Base-by-base conservation (phyloP, 2,797 vertebrate species). In the Trachurus trachurus region DNA sequence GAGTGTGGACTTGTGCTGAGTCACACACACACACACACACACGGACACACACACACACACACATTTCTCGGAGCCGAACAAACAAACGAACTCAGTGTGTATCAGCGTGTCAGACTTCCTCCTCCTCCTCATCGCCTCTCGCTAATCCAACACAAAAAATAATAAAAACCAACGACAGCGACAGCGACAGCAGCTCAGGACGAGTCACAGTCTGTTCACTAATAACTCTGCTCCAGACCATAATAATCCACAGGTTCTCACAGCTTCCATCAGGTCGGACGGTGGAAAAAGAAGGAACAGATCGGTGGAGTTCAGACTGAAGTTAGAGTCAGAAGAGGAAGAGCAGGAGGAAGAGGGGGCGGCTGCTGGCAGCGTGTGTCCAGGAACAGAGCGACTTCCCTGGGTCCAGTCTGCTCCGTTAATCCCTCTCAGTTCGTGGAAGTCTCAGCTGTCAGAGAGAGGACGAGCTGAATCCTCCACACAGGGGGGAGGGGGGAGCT, bases 381-480 rank as follows among this genome's bases (percentile, higher is more conserved):
- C 75, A 49, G 74, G 31, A 80, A 56, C 15, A 73, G 74, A 63
- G 71, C 0, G 17, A 70, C 40, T 2, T 82, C 44, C 59, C 86
- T 47, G 81, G 80, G 75, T 44, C 49, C 69, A 66, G 61, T 0
- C 66, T 4, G 68, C 40, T 0, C 31, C 1, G 53, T 19, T 83
- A 80, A 84, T 88, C 83, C 75, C 69, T 3, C 15, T 70, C 59
- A 34, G 45, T 54, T 84, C 76, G 80, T 80, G 86, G 70, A 80
- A 81, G 75, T 42, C 17, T 80, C 63, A 76, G 81, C 45, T 26
- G 45, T 42, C 34, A 50, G 60, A 67, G 16, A 47, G 44, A 56
- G 68, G 68, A 75, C 74, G 40, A 71, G 78, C 68, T 7, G 78
- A 71, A 71, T 47, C 54, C 63, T 71, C 34, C 10, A 56, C 50